Evolutionary conservation across 2,113 vertebrate species (phyloP).

Genomic region (Cyprinodon variegatus): DNA sequence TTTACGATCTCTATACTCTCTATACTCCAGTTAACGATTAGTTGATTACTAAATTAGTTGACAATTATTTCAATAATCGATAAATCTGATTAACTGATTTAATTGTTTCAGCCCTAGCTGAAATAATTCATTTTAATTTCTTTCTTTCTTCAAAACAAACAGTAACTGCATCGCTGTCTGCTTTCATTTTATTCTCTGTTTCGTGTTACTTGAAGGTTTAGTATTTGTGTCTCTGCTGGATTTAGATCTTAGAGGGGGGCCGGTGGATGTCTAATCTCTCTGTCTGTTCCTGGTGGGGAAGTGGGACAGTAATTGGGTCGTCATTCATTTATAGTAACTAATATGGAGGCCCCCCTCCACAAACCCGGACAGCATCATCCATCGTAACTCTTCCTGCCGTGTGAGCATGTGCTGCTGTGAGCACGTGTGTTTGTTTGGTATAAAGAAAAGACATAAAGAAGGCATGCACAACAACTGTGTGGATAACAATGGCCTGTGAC

Average conservation of each 20-base stretch:
- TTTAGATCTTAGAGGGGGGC: slow-evolving; percentile 36
- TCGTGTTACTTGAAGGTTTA: background rate
- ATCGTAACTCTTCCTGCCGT: slow-evolving; percentile 47
- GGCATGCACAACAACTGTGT: slow-evolving; percentile 11
- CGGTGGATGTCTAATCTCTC: slow-evolving; percentile 55
- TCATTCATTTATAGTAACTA: slow-evolving; percentile 75
- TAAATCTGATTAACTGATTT: too few species aligned
- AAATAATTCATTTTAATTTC: background rate
- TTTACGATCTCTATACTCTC: too few species aligned
- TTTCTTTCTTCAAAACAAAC: background rate
- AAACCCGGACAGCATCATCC: slow-evolving; percentile 56
- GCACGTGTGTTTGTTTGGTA: background rate
- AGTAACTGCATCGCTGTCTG: background rate
- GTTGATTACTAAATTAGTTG: too few species aligned
- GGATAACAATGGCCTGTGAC: slow-evolving; percentile 39
- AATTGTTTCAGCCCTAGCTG: too few species aligned
- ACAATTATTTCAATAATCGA: too few species aligned
- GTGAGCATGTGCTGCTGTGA: background rate
- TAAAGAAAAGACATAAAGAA: slow-evolving; percentile 19
- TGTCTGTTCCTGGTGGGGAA: slow-evolving; percentile 64
- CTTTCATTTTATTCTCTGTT: slow-evolving; percentile 27
- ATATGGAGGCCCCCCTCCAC: slow-evolving; percentile 49
- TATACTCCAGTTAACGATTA: too few species aligned
- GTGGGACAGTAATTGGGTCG: slow-evolving; percentile 75
- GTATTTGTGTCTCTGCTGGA: slow-evolving; percentile 16